Base-by-base conservation (phyloP, 2,113 vertebrate species). In the Taurulus bubalis region DNA sequence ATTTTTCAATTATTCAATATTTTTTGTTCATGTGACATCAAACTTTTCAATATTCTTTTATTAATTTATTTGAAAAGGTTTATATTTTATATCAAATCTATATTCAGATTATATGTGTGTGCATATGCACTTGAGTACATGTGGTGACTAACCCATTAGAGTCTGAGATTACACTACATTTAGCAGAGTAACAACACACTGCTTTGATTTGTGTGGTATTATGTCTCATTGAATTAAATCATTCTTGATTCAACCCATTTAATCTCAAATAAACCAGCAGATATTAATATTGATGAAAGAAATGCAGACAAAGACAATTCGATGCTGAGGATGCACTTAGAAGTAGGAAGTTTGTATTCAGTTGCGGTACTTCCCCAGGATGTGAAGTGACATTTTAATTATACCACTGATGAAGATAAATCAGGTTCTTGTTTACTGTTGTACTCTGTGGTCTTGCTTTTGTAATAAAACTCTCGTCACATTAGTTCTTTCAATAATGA, bases 361-460 rank as follows among this genome's bases (percentile, higher is more conserved):
- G 76, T 56, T 66, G 72, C 34, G 11, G 82, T 68, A 15, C 71
- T 55, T 73, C 79, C 49, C 15, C 40, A 63, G 62, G 75, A 88
- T 80, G 73, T 76, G 58, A 90, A 87, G 75, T 82, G 82, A 89
- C 77, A 85, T 89, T 88, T 90, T 89, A 90, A 90, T 90, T 79
- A 62, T 62, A 78, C 66, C 69, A 73, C 51, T 85, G 75, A 88
- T 89, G 62, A 89, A 84, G 87, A 88, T 90, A 62, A 91, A 89
- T 85, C 80, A 73, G 80, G 64, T 80, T 71, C 74, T 76, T 85
- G 79, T 86, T 90, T 86, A 72, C 77, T 75, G 60, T 66, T 88
- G 86, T 89, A 80, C 75, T 85, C 83, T 73, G 82, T 80, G 83
- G 83, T 76, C 59, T 71, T 72, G 66, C 40, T 87, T 90, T 84